Base-by-base conservation (phyloP, 2,888 invertebrate species). In the Euphydryas editha region DNA sequence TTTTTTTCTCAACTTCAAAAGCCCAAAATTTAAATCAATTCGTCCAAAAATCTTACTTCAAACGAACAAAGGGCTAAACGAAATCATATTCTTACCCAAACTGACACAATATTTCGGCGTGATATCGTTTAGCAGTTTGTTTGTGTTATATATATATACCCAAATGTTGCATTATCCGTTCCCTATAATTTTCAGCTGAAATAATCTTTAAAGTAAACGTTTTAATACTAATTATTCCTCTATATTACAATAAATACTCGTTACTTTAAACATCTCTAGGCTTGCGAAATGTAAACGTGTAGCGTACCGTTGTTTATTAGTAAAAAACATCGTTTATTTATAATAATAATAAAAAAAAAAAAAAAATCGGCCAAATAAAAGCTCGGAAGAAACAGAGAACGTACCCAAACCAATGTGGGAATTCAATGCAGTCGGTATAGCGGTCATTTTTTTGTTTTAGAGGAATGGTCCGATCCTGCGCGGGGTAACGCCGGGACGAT, bases 401-500 rank as follows among this genome's bases (percentile, higher is more conserved):
- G 66, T 69, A 58, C 47, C 63, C 49, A 69, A 62, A 58, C 15
- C n/a, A 24, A 46, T 59, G 17, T 44, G 59, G 65, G 57, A 55
- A 57, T 24, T 55, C 49, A 61, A 13, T 36, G 60, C 60, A 63
- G 66, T 69, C 66, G 69, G 69, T 66, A 69, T 62, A 69, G 66
- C 62, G 65, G 60, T 63, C 60, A 69, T 78, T 88, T 89, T 88
- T 86, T 85, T 89, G 88, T 83, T 91, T 85, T 91, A 91, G 91
- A 82, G 75, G 85, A 86, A 75, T 76, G 75, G 74, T 82, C 81
- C 74, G 90, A 89, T 79, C 85, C 88, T 70, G 82, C 88, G 76
- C 82, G 90, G 73, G 76, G 81, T 71, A 92, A 92, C 82, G 90
- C 90, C 71, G 87, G 86, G 77, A 80, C 77, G 63, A 80, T 92